Base-by-base conservation (phyloP, 2,888 invertebrate species). In the Agriopis aurantiaria region DNA sequence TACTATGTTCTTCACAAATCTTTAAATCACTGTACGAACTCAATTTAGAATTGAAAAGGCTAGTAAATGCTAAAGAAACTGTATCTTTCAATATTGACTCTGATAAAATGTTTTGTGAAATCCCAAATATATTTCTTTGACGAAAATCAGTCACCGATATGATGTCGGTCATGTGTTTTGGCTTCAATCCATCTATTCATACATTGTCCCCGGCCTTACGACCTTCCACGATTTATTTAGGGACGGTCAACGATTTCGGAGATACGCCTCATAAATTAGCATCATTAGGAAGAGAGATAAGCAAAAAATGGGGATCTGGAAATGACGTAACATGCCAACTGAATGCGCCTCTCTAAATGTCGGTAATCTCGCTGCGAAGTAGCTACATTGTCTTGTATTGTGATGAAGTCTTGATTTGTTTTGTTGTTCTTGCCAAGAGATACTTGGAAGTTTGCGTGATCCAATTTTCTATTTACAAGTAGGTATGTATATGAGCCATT, bases 221-320 rank as follows among this genome's bases (percentile, higher is more conserved):
- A 72, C 72, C 72, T 66, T 23, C 57, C 57, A 43, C 65, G 68
- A 66, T 69, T 71, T 68, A 66, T 66, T 64, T 69, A 65, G 71
- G 73, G 71, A 69, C 69, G 59, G 69, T 69, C 72, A 73, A 68
- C 70, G 68, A 69, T 71, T 75, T 61, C 65, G 65, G 67, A 74
- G 75, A 74, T 73, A 77, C 74, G 77, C 73, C 71, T 59, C 73
- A 75, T 77, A 77, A 77, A 75, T 75, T 77, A 77, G 69, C 73
- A 75, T 77, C 77, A 75, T 77, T 77, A 77, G 77, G 74, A 68
- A 62, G 68, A 69, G 73, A 71, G 75, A 77, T 77, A 77, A 73
- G 75, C 75, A 77, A 77, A 75, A 77, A 77, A 75, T 73, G 72
- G 68, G 69, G 67, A 69, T 63, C 77, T 77, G 77, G 63, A 23